phyloP scores from a whole-genome alignment of 2,888 invertebrate species.

The Pyrocoelia pectoralis region DNA sequence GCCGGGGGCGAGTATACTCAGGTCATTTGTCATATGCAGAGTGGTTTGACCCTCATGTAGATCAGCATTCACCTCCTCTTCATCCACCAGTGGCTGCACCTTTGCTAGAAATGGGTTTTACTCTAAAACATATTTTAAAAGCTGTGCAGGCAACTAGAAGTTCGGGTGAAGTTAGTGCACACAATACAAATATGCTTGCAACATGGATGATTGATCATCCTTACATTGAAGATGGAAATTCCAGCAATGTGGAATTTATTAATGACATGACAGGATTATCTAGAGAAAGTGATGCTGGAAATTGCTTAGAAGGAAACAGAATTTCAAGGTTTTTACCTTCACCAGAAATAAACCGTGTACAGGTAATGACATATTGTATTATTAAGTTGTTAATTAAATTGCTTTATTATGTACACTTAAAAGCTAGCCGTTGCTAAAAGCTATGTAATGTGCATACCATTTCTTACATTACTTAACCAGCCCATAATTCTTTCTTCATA shows the following conservation, averaged over 20 bases:
- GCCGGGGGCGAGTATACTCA: background rate
- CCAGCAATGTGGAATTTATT: constrained; percentile 23
- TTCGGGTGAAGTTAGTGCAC: constrained; percentile 55
- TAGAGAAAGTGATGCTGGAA: constrained; percentile 12
- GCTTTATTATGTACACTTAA: too few relatives aligned
- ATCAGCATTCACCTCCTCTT: constrained; percentile 49
- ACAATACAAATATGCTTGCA: constrained; percentile 66
- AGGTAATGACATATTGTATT: constrained; percentile 4
- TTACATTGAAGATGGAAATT: constrained; percentile 49
- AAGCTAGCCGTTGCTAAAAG: too few relatives aligned
- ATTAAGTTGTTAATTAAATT: too few relatives aligned
- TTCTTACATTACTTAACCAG: too few relatives aligned
- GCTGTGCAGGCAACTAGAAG: constrained; percentile 65
- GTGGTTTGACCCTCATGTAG: background rate
- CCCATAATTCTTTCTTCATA: too few relatives aligned
- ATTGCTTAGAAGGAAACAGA: constrained; percentile 18
- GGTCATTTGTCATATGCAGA: background rate
- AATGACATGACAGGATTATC: constrained; percentile 11
- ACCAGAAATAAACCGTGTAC: constrained; percentile 10
- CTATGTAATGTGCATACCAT: too few relatives aligned
- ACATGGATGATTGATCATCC: constrained; percentile 74
- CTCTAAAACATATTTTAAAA: constrained; percentile 64
- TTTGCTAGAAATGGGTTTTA: constrained; percentile 71
- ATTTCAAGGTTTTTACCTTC: constrained; percentile 17
- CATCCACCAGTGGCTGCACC: constrained; percentile 64